Percentiles rank a stretch among this genome's conserved stretches.
phyloP scores from a whole-genome alignment of 2,113 vertebrate species.

The Barbus barbus region DNA sequence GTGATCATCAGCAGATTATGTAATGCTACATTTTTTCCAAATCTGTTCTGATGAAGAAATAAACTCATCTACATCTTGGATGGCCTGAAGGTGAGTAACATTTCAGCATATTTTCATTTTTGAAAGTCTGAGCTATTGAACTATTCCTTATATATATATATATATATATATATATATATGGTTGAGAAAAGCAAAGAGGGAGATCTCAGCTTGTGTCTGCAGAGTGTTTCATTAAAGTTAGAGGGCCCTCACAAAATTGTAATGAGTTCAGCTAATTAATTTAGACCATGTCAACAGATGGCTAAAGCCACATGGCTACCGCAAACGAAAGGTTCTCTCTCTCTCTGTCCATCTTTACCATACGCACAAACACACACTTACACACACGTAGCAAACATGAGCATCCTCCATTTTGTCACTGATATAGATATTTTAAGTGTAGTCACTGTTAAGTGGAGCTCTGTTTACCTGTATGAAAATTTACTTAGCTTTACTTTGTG shows the following conservation, averaged over 20 bases:
- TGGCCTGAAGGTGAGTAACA: too few species aligned
- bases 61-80: too few species aligned
- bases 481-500: background rate
- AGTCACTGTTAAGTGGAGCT: conserved; percentile 45
- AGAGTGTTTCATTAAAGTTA: conserved; percentile 69
- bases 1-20: too few species aligned
- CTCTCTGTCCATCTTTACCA: conserved; percentile 32
- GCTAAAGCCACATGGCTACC: conserved; percentile 78
- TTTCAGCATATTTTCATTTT: too few species aligned
- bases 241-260: conserved; percentile 72
- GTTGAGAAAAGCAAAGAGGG: conserved; percentile 36
- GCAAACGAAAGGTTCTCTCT: conserved; percentile 67
- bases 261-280: conserved; percentile 81
- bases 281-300: conserved; percentile 80
- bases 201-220: conserved; percentile 40
- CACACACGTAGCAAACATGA: conserved; percentile 21
- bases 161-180: too few species aligned
- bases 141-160: too few species aligned
- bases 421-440: conserved; percentile 27
- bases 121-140: too few species aligned
- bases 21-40: too few species aligned
- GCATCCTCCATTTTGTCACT: conserved; percentile 51
- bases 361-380: conserved; percentile 18
- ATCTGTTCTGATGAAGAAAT: too few species aligned
- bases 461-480: background rate